Evolutionary conservation across 2,888 invertebrate species (phyloP), one percentile per base, ranked within the genome.

Genomic region (Esperia sulphurella): DNA sequence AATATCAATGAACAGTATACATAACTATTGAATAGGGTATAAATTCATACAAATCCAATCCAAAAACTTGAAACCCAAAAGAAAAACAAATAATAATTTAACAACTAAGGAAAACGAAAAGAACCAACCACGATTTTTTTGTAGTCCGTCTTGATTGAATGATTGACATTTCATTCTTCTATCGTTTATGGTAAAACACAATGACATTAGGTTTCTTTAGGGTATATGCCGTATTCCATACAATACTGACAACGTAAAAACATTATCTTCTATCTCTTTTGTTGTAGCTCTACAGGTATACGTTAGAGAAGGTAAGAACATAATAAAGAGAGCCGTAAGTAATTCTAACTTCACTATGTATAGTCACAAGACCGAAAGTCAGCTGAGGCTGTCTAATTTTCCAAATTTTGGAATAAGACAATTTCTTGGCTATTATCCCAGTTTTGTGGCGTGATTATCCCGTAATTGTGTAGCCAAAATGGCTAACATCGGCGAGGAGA

Each of bases 401-500:
- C 72, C 68, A 73, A 68, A 75, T 78, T 79, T 78, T 68, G 59
- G 65, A 78, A 71, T 65, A 57, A 21, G 49, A 52, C 55, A 55
- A 63, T 68, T 62, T 63, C 71, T 65, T 63, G 59, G 64, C 61
- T 63, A 70, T 59, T 65, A 57, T 66, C 58, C 63, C 65, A 58
- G 58, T 61, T 63, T 57, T 54, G 64, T 58, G 59, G 60, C 53
- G 57, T 63, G 64, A 65, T 64, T n/a, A 54, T 58, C 49, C 33
- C 43, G 14, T 52, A 41, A 65, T 59, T 65, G 60, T 63, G 43
- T 69, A 79, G 85, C 85, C 85, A 85, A 79, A 80, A 90, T 90
- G 89, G 87, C 89, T 83, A 79, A 85, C 63, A 71, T 91, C 53
- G 90, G 91, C 72, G 93, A 94, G 59, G 93, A 93, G 69, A 93